phyloP scores from a whole-genome alignment of 1,140 invertebrate genomes.

The Aphelenchoides fujianensis region DNA sequence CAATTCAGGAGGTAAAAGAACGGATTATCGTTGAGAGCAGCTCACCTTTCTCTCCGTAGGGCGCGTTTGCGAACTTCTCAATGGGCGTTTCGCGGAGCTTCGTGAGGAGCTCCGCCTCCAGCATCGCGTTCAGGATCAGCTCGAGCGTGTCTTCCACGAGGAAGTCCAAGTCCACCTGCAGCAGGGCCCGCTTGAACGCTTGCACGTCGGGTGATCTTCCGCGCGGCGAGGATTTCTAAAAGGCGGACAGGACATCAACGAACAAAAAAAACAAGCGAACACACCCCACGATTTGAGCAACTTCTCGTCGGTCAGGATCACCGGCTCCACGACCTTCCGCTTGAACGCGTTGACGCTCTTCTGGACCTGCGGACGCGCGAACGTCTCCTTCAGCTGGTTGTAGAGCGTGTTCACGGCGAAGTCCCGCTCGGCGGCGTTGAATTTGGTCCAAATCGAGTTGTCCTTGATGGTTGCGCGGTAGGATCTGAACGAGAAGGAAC shows the following conservation, averaged over 20 bases:
- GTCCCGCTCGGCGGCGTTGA: conserved; percentile 34
- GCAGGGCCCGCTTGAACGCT: conserved; percentile 35
- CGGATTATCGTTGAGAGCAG: not conserved
- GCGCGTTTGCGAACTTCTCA: conserved; percentile 1
- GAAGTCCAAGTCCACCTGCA: conserved; percentile 31
- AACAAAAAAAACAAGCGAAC: not conserved
- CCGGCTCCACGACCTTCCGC: conserved; percentile 36
- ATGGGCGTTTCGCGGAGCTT: conserved; percentile 11
- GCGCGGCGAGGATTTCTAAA: conserved; percentile 46
- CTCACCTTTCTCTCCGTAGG: not conserved
- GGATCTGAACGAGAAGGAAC: conserved; percentile 42
- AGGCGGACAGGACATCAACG: not conserved
- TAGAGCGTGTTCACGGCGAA: conserved; percentile 40
- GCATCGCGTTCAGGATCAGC: conserved; percentile 16
- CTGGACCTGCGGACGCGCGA: conserved; percentile 9
- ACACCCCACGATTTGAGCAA: conserved; percentile 34
- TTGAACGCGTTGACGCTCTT: conserved; percentile 20
- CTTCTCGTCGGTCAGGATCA: conserved; percentile 39
- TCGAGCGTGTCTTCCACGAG: not conserved
- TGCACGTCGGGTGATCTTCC: conserved; percentile 35
- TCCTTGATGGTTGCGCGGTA: conserved; percentile 37
- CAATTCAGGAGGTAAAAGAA: conserved; percentile 11
- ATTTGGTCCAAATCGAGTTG: conserved; percentile 37
- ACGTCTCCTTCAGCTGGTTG: conserved; percentile 35
- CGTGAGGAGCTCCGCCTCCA: conserved; percentile 26